Base-by-base conservation (phyloP, 2,797 vertebrate genomes). In the Enteromius fasciolatus region DNA sequence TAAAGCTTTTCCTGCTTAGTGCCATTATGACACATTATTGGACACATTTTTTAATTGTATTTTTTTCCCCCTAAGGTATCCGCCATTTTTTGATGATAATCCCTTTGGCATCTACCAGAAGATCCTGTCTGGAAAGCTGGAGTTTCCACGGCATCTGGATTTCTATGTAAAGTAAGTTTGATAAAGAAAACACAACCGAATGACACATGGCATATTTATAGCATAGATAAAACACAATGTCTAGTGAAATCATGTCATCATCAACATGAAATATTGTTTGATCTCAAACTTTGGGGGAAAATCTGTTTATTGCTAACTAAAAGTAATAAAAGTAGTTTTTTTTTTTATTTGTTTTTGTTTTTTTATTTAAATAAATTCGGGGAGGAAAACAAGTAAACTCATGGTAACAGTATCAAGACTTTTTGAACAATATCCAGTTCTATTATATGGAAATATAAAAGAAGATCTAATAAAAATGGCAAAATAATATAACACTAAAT, bases 81-180 rank as follows among this genome's bases (percentile, higher is more conserved):
- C 97, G 1, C 97, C 97, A 0, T 99, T 99, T 92, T 99, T 98
- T 89, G 97, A 99, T 84, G 97, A 99, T 93, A 99, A 98, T 91
- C 97, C 97, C 0, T 99, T 99, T 89, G 97, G 97, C 66, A 99
- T 98, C 87, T 99, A 99, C 89, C 97, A 99, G 93, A 99, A 98
- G 92, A 98, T 99, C 81, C 95, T 99, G 74, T 96, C 97, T 15
- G 97, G 96, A 86, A 98, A 97, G 88, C 96, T 99, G 89, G 97
- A 98, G 87, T 97, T 99, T 91, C 97, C 97, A 0, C 95, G 96
- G n/a, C 97, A 99, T 90, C 93, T 99, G 93, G 97, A 99, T 91
- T 96, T 98, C 87, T 96, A 97, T 39, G 97, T 97, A 23, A 98
- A 98, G 97, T 98, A 95, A 96, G 97, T 14, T 76, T 41, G 28